phyloP scores from a whole-genome alignment of 1,140 invertebrate species.

The Bombus superbus region DNA sequence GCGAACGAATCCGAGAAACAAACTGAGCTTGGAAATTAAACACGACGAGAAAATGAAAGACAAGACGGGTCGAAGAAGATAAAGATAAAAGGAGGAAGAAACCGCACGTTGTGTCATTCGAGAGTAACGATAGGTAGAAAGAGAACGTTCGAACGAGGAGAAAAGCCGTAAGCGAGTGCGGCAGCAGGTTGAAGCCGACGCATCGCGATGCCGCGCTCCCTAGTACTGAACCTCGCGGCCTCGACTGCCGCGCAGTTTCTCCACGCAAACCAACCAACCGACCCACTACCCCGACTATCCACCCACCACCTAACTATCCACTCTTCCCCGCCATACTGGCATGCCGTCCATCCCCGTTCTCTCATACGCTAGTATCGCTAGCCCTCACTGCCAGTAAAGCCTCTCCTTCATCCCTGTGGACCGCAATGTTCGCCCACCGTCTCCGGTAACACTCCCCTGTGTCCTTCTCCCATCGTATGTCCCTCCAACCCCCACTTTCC shows the following conservation, averaged over 20 bases:
- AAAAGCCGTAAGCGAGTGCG: constrained; percentile 68
- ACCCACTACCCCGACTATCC: constrained; percentile 72
- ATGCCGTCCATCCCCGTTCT: constrained; percentile 60
- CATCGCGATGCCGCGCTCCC: constrained; percentile 80
- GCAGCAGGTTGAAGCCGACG: constrained; percentile 75
- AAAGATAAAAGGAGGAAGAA: background rate
- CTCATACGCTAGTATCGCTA: constrained; percentile 56
- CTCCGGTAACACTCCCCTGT: constrained; percentile 54
- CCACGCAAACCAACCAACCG: constrained; percentile 77
- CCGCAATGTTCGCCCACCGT: constrained; percentile 75
- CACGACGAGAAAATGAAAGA: no score
- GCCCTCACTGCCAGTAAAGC: constrained; percentile 50
- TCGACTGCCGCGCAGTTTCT: constrained; percentile 79
- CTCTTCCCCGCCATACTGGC: constrained; percentile 26
- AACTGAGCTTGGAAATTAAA: no score
- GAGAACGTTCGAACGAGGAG: constrained; percentile 54
- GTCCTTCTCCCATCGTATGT: constrained; percentile 7
- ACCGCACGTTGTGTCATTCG: constrained; percentile 15
- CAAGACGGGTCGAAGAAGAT: background rate
- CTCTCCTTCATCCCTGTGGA: constrained; percentile 72
- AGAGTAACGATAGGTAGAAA: constrained; percentile 20
- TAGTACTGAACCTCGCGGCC: constrained; percentile 79
- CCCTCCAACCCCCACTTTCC: background rate
- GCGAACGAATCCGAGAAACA: background rate
- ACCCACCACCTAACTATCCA: constrained; percentile 67